Base-by-base conservation (phyloP, 2,113 vertebrate genomes). In the Cinclus mexicanus region DNA sequence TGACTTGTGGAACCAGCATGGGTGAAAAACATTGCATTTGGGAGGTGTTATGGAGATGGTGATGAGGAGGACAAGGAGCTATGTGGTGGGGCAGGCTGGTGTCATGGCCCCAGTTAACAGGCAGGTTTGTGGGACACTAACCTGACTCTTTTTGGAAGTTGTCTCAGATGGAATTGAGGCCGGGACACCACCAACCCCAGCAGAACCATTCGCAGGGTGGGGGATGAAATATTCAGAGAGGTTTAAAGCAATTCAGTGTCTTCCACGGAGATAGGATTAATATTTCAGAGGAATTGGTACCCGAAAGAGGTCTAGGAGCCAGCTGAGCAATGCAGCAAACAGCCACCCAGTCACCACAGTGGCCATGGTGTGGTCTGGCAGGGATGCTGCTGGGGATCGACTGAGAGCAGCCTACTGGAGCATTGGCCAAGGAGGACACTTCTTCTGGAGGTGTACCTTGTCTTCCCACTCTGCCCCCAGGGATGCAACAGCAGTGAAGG, bases 221-320 rank as follows among this genome's bases (percentile, higher is more conserved):
- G 15, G 50, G 59, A 92, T 98, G 63, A 98, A 98, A 97, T 95
- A 97, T 97, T 97, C 81, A 95, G 72, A 78, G 82, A n/a, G 44
- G 56, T 93, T 97, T 98, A 98, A 96, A 96, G 96, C 94, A 83
- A 91, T 97, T 97, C 9, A 16, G 37, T 96, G 95, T 96, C 91
- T 87, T 69, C 41, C 10, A 5, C 5, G 14, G 57, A 96, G 65
- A 56, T 7, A 18, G 60, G 46, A 75, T 94, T 69, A 96, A 89
- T 95, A 97, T 95, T 97, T 97, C 83, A 97, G 87, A 80, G 52
- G 42, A 61, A 65, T 5, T 7, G 50, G 47, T 31, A 74, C 72
- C 33, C 5, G 0, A 59, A 87, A 70, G 50, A 87, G 46, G 53
- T 55, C 20, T 6, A 3, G 63, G 86, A 56, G 31, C 35, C 2